Evolutionary conservation across 1,140 invertebrate species (phyloP), one percentile per base, ranked within the genome.

Genomic region (Listronotus oregonensis): DNA sequence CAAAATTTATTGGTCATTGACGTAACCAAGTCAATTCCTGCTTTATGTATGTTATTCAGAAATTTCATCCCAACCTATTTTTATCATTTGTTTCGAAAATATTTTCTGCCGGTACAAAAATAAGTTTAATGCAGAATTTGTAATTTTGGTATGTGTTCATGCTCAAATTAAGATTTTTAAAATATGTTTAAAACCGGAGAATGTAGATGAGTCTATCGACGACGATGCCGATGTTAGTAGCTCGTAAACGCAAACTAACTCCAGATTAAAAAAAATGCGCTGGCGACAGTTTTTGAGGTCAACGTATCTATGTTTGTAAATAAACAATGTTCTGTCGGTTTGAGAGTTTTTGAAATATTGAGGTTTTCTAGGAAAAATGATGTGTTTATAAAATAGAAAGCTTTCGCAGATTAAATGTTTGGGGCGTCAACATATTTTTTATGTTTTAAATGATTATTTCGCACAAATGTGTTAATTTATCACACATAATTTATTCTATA

Each of bases 201-300:
- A 51, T 51, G 18, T 51, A 51, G 21, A 51, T 18, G 49, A 18
- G 8, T 37, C 1, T 2, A 37, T 12, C 3, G 34, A 10, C 34
- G 34, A 37, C 34, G 1, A 27, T n/a, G n/a, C 32, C 32, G 32
- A 34, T 7, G 34, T 12, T 37, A 8, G 1, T 5, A 37, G 11
- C 8, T 37, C 34, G 8, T 37, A 37, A 37, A 37, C n/a, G n/a
- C n/a, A n/a, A n/a, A n/a, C n/a, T n/a, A n/a, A n/a, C 34, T 37
- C 8, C 11, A 10, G 34, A 51, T 51, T 31, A 11, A 3, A 47
- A 47, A 18, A n/a, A 51, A 18, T 31, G 17, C 8, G 14, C 49
- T 51, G 49, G 49, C 49, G 49, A 51, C 27, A 51, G 3, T 32
- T 51, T 50, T 51, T 51, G 49, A 31, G 49, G 49, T 51, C 49